Base-by-base conservation (phyloP, 2,888 invertebrate species). In the Epinotia bilunana region DNA sequence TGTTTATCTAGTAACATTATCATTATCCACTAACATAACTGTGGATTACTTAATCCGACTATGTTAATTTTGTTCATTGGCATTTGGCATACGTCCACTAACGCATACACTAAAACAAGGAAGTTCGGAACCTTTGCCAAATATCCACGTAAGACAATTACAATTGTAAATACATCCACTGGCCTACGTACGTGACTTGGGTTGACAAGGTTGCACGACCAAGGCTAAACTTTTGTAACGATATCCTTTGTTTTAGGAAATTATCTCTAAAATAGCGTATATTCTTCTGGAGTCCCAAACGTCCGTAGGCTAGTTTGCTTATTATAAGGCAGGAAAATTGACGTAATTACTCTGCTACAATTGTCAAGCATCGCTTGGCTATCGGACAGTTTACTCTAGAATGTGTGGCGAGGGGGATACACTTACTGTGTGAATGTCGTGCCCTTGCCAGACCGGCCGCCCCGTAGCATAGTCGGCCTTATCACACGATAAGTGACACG, bases 81-180 rank as follows among this genome's bases (percentile, higher is more conserved):
- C 55, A n/a, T 53, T 39, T 6, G 4, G 3, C 13, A 67, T 9
- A 55, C 7, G 46, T 72, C 43, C 23, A 73, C 53, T 33, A 33
- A 55, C 12, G 39, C 60, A 28, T 16, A 60, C n/a, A 6, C 49
- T 18, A 62, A 33, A 2, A 55, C 73, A 23, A 46, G 46, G 73
- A 69, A 68, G 53, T 53, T 73, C 77, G 62, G 77, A 65, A 74
- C 67, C 77, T 76, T 70, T 77, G 78, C 79, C 80, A 80, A 79
- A 81, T 77, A 78, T 75, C 43, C 69, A 72, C 68, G 76, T 77
- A 77, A 79, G 69, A 76, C 64, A 78, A 80, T 81, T 78, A 79
- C 77, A 79, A 78, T 79, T 79, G 79, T 78, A 76, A 79, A 80
- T 78, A 78, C 71, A 62, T 68, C 43, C 72, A 77, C 75, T 20